Evolutionary conservation across 2,113 vertebrate species (phyloP), one percentile per base, ranked within the genome.

Genomic region (Capreolus pygargus): DNA sequence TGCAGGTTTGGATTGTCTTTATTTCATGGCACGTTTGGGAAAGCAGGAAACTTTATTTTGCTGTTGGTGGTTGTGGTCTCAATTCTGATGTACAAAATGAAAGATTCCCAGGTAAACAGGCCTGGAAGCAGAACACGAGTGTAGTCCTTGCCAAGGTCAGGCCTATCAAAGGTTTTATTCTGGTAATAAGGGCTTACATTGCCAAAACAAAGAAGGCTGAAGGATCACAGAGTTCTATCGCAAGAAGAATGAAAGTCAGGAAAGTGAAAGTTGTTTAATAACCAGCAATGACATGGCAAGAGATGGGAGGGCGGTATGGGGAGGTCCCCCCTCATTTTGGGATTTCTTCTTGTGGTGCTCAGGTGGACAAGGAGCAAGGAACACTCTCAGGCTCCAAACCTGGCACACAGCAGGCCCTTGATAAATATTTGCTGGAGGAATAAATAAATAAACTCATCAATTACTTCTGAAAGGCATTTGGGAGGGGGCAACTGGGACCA

Each of bases 171-270:
- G 87, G 89, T 45, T 93, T 96, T 61, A 30, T 81, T 50, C 94
- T 58, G 67, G 50, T 94, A 83, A 93, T 95, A 93, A 97, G 93
- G 39, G 23, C 91, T 94, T 95, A 33, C 6, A 2, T 85, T 92
- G 95, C 96, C 97, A 82, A 93, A 87, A 67, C 50, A 93, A 87
- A 91, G 74, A 70, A 36, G 76, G 33, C 58, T 64, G 78, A 82
- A 96, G 93, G 55, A 60, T 94, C 76, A 76, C 83, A 55, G 15
- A n/a, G 88, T 64, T 90, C 54, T 23, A n/a, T 52, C 54, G 88
- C 85, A 39, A 16, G 50, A 96, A 86, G 82, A 86, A 60, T 70
- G 50, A 25, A 23, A 70, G n/a, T 67, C 33, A 47, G 86, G 45
- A 91, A 86, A 84, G 91, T 15, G 17, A 36, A 61, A 86, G 36